A percentile compares a stretch with the other conserved stretches of the same genome.
Conservation (phyloP, 2,888 invertebrate species). For the Shargacucullia verbasci region DNA sequence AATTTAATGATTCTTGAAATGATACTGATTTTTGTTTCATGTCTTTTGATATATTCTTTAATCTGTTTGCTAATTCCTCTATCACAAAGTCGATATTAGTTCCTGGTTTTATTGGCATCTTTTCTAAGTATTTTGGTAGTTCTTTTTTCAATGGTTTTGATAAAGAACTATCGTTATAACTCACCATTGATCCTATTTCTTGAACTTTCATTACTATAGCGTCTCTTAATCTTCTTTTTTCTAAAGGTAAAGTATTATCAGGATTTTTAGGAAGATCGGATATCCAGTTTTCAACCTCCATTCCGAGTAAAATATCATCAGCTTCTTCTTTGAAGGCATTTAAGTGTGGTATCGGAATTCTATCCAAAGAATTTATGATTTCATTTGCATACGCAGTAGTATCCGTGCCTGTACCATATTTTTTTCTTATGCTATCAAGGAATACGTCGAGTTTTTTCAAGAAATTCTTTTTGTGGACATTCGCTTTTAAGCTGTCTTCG, state of each 20-base stretch:
- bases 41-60: slow-evolving; percentile 60
- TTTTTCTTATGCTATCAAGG: slow-evolving; percentile 63
- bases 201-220: slow-evolving; percentile 68
- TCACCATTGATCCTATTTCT: slow-evolving; percentile 60
- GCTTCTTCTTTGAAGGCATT: slow-evolving; percentile 71
- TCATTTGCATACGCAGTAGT: slow-evolving; percentile 55
- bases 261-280: slow-evolving; percentile 67
- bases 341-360: slow-evolving; percentile 70
- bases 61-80: slow-evolving; percentile 69
- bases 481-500: slow-evolving; percentile 65
- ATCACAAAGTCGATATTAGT: slow-evolving; percentile 65
- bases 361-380: slow-evolving; percentile 66
- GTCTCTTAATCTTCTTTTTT: slow-evolving; percentile 64
- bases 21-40: slow-evolving; percentile 51
- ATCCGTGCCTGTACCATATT: slow-evolving; percentile 43
- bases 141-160: slow-evolving; percentile 62
- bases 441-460: slow-evolving; percentile 62
- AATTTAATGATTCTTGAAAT: slow-evolving; percentile 58
- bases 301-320: slow-evolving; percentile 69
- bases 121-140: slow-evolving; percentile 62
- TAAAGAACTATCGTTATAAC: slow-evolving; percentile 43
- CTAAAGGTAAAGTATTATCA: slow-evolving; percentile 51
- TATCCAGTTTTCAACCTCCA: slow-evolving; percentile 77
- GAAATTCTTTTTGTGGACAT: slow-evolving; percentile 69
- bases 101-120: slow-evolving; percentile 59